Base-by-base conservation (phyloP, 2,113 vertebrate species). In the Coregonus clupeaformis region DNA sequence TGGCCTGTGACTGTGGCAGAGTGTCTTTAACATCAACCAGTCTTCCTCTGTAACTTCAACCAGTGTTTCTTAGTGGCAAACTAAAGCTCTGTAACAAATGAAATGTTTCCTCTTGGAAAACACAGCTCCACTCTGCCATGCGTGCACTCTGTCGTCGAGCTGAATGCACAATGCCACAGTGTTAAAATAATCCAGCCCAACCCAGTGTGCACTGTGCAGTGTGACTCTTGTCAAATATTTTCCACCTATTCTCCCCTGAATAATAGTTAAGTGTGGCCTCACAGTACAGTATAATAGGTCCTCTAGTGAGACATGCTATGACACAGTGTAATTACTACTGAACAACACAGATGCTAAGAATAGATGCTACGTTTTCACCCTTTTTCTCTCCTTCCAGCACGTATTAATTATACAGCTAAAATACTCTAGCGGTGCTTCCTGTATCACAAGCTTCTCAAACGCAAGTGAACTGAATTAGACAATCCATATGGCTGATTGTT, bases 61-160 rank as follows among this genome's bases (percentile, higher is more conserved):
- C 55, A 60, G 79, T 65, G 77, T 81, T 22, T 22, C 20, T 20
- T 22, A n/a, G 18, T 47, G 72, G 66, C 77, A 59, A 29, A 12
- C n/a, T 55, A 77, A 80, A 62, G 78, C 22, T 11, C 75, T 66
- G 77, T 42, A 82, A 78, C 73, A 82, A 76, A 88, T 79, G 77
- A 27, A 65, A 85, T 77, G 77, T 78, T 73, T 84, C 82, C 77
- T 52, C 63, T 65, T 29, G 16, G 20, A 68, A 64, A 75, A 27
- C 67, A 65, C 67, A 59, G 63, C 75, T 76, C 47, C 27, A 16
- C 59, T 74, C 71, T 59, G 30, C 74, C 20, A 55, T 65, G 74
- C 16, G 47, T 68, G 72, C 62, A 49, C 68, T 32, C 59, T 52
- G 27, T 73, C 78, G 49, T 75, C 74, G 57, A 62, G 62, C 32